phyloP scores from a whole-genome alignment of 1,140 invertebrate genomes.

The Potamilus streckersoni region DNA sequence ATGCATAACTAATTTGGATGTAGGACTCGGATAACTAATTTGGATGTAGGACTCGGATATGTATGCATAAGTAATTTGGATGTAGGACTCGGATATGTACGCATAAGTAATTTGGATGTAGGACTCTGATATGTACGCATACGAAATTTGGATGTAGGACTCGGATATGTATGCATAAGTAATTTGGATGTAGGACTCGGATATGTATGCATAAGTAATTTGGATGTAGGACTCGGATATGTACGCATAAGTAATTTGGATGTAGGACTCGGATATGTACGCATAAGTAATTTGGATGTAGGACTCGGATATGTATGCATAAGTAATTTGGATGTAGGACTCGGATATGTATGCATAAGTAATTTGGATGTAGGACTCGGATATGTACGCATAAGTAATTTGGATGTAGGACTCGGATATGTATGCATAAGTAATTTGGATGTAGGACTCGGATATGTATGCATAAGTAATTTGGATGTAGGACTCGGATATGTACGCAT shows the following conservation, averaged over 20 bases:
- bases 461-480: conserved; percentile 74
- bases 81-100: not conserved
- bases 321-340: conserved; percentile 73
- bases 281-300: not conserved
- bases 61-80: not conserved
- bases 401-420: conserved; percentile 73
- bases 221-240: conserved; percentile 73
- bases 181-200: conserved; percentile 72
- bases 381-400: conserved; percentile 67
- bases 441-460: no score
- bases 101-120: no score
- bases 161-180: conserved; percentile 12
- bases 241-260: conserved; percentile 69
- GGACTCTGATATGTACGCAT: no score
- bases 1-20: not conserved
- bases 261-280: conserved; percentile 70
- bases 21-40: no score
- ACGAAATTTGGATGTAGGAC: not conserved
- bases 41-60: no score
- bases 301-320: no score
- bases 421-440: conserved; percentile 24
- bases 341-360: conserved; percentile 61
- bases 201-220: conserved; percentile 64
- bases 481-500: conserved; percentile 67
- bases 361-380: conserved; percentile 72